Conservation (phyloP, 2,797 vertebrate species). For the Synanceia verrucosa region DNA sequence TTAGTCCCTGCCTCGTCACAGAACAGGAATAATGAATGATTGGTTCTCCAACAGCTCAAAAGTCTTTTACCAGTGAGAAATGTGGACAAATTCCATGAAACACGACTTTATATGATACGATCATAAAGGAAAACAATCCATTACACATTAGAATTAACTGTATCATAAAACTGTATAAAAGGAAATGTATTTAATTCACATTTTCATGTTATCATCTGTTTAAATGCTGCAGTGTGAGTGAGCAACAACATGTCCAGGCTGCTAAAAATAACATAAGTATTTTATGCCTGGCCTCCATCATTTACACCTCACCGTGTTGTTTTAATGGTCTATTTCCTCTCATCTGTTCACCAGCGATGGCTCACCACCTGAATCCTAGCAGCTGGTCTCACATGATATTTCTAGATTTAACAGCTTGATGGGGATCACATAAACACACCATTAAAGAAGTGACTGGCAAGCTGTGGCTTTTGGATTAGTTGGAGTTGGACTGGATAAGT, state of each 20-base stretch:
- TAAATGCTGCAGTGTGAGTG: neutral
- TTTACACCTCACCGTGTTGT: constrained; percentile 9
- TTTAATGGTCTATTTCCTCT: constrained; percentile 19
- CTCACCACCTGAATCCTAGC: constrained; percentile 28
- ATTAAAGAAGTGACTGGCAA: constrained; percentile 14
- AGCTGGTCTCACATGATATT: constrained; percentile 25
- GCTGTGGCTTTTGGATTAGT: constrained; percentile 7
- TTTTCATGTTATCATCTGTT: neutral
- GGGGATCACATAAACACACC: constrained; percentile 36
- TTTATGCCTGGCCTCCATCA: constrained; percentile 1
- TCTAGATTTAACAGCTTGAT: constrained; percentile 30
- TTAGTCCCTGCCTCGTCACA: constrained; percentile 3
- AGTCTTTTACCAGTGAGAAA: constrained; percentile 3
- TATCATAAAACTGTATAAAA: neutral
- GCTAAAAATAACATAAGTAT: neutral
- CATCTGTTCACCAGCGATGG: constrained; percentile 10
- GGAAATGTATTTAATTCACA: neutral
- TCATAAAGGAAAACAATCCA: neutral
- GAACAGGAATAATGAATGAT: constrained; percentile 17
- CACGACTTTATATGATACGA: neutral
- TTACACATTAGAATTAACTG: neutral
- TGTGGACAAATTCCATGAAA: constrained; percentile 10
- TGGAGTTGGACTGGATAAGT: too few relatives aligned
- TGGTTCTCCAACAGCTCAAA: constrained; percentile 14
- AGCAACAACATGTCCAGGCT: neutral